These are phyloP conservation scores for Magallana ariakensis DNA, from an alignment of 1,140 invertebrate genomes.

Conservation along the genomic window DNA sequence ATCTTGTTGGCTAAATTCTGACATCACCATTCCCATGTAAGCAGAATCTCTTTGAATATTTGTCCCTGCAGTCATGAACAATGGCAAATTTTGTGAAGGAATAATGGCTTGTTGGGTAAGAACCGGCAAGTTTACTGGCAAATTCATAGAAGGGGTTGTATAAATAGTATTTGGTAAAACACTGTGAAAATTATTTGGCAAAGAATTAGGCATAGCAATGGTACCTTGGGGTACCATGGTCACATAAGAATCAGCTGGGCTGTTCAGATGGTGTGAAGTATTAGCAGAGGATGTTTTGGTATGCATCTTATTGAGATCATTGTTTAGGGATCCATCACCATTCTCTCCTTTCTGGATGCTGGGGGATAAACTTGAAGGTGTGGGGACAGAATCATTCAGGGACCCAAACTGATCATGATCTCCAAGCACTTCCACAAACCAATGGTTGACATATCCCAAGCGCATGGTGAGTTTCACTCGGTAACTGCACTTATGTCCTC, in stretches of 20 bases:
- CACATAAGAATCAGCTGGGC: background rate
- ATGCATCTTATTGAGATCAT: constrained; percentile 43
- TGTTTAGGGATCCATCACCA: background rate
- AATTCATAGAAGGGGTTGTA: constrained; percentile 53
- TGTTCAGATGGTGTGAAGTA: background rate
- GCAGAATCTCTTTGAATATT: constrained; percentile 20
- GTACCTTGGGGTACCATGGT: constrained; percentile 41
- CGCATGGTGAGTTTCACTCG: constrained; percentile 76
- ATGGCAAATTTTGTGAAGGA: constrained; percentile 18
- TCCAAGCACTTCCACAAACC: constrained; percentile 76
- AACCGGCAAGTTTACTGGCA: constrained; percentile 51
- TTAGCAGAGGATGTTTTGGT: constrained; percentile 26
- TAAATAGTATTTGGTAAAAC: constrained; percentile 58
- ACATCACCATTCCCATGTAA: constrained; percentile 29
- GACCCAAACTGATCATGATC: constrained; percentile 67
- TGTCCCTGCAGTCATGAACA: constrained; percentile 32
- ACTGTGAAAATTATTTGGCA: constrained; percentile 46
- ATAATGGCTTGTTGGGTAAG: constrained; percentile 47
- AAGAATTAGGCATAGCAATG: constrained; percentile 37
- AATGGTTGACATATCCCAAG: constrained; percentile 74
- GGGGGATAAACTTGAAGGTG: constrained; percentile 48
- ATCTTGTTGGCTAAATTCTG: constrained; percentile 50
- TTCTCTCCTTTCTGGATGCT: constrained; percentile 24
- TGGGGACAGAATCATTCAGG: constrained; percentile 46
- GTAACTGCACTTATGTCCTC: constrained; percentile 75